A percentile compares a stretch with the other conserved stretches of the same genome.
These are phyloP conservation scores for Progne subis DNA, from an alignment of 2,113 vertebrate genomes.

Conservation along the genomic window DNA sequence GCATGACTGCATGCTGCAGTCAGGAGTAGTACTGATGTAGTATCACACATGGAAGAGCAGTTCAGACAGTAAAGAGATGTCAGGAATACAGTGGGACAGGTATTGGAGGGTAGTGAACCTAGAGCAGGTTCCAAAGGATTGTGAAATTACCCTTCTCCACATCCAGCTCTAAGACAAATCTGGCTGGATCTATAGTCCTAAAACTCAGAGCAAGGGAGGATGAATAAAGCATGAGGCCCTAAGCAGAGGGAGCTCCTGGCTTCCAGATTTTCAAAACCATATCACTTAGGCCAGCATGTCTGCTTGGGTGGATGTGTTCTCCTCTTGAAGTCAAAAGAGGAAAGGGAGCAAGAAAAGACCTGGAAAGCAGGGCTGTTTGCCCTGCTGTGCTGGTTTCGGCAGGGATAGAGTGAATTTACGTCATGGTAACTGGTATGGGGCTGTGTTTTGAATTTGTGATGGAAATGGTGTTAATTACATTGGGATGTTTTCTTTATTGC, in stretches of 20 bases:
- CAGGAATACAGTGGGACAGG: not conserved
- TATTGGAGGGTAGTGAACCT: not conserved
- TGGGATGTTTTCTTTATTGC: not conserved
- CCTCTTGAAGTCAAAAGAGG: not conserved
- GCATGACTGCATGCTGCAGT: not conserved
- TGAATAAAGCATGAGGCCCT: not conserved
- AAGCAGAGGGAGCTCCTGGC: not conserved
- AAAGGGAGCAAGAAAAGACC: not conserved
- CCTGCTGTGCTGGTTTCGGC: not conserved
- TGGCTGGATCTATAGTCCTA: constrained; percentile 24
- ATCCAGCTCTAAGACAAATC: constrained; percentile 28
- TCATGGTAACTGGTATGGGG: not conserved
- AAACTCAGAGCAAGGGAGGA: constrained; percentile 16
- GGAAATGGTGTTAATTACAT: not conserved
- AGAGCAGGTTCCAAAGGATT: constrained; percentile 8
- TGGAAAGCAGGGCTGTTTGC: not conserved
- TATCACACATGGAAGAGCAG: not conserved
- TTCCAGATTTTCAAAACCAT: not conserved
- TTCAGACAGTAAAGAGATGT: not conserved
- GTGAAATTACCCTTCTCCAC: constrained; percentile 26
- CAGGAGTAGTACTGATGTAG: not conserved
- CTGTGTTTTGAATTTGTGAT: not conserved
- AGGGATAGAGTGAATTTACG: not conserved
- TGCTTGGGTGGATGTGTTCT: not conserved
- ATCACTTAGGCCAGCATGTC: not conserved